Evolutionary conservation across 37 sponge, comb jelly and placozoan species (phyloP).

Genomic region (Cladorhizidae sp.): DNA sequence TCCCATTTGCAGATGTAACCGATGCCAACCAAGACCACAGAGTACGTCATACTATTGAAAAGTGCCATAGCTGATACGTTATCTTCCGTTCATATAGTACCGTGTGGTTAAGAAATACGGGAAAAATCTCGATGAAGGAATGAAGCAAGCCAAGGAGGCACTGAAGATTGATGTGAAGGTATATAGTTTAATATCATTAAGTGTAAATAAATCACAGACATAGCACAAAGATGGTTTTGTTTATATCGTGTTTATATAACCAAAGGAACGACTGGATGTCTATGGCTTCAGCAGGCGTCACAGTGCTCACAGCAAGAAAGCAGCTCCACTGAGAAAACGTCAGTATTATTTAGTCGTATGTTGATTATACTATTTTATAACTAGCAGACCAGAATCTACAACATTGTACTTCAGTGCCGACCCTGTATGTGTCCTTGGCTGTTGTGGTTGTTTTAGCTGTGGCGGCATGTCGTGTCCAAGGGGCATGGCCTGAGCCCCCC

Average conservation of each 20-base stretch:
- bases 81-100: background rate
- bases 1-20: slow-evolving; percentile 11
- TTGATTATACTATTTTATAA: too few species aligned
- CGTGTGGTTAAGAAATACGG: slow-evolving; percentile 21
- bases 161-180: slow-evolving; percentile 2
- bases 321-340: too few species aligned
- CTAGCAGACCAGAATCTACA: too few species aligned
- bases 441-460: too few species aligned
- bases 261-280: slow-evolving; percentile 11
- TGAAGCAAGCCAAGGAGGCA: slow-evolving; percentile 34
- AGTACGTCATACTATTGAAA: slow-evolving; percentile 17
- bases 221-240: background rate
- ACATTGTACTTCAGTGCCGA: too few species aligned
- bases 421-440: too few species aligned
- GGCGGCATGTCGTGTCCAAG: too few species aligned
- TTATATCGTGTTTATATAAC: background rate
- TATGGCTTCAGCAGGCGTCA: slow-evolving; percentile 15
- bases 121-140: slow-evolving; percentile 3
- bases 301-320: too few species aligned
- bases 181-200: background rate
- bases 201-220: background rate
- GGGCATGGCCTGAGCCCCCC: too few species aligned
- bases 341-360: too few species aligned
- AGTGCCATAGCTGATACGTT: background rate
- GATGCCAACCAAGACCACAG: background rate